These are phyloP conservation scores for Epizoanthus fatuus DNA, from an alignment of 92 coral and sea anemone genomes.

Conservation along the genomic window DNA sequence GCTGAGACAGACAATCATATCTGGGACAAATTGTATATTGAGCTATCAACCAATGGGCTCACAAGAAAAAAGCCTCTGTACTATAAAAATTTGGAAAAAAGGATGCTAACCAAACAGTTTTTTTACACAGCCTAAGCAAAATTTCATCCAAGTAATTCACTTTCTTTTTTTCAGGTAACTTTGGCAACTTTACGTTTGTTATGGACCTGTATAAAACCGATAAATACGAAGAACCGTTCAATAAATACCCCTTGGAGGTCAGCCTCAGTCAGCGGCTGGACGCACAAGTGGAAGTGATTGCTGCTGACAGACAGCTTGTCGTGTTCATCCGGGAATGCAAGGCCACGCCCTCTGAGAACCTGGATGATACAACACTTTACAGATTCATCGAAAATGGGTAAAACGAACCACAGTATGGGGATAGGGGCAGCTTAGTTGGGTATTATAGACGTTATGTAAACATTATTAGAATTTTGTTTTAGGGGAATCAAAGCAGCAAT, in stretches of 20 bases:
- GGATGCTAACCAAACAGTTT: not conserved
- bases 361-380: conserved; percentile 1
- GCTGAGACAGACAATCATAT: no score
- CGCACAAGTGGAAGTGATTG: not conserved
- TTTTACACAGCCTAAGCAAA: not conserved
- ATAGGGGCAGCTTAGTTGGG: no score
- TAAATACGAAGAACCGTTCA: conserved; percentile 7
- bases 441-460: no score
- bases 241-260: conserved; percentile 23
- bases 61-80: no score
- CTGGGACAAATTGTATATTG: no score
- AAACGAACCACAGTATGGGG: not conserved
- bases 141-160: not conserved
- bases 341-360: conserved; percentile 14
- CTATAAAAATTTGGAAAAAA: not conserved
- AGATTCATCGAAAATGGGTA: conserved; percentile 36
- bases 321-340: conserved; percentile 14
- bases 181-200: conserved; percentile 25
- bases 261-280: conserved; percentile 3
- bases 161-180: not conserved
- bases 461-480: no score
- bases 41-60: no score
- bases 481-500: no score
- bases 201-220: conserved; percentile 29
- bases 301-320: not conserved